Evolutionary conservation across 2,797 vertebrate species (phyloP).

Genomic region (Rhinoraja longicauda): DNA sequence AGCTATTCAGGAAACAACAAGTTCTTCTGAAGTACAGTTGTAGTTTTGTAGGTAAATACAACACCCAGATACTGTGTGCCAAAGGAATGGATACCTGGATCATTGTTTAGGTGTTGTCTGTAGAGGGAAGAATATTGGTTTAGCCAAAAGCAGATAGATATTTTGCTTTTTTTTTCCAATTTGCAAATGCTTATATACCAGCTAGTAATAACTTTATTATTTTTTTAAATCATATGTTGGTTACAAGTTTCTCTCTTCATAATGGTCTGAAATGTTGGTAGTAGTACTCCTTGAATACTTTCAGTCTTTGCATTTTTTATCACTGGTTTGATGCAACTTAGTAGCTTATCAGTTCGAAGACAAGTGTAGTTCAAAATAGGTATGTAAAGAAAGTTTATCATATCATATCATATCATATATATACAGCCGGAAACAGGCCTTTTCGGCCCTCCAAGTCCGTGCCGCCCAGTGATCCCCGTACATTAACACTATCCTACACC

Average conservation of each 20-base stretch:
- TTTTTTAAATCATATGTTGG: neutral
- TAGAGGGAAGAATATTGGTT: neutral
- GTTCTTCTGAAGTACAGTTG: neutral
- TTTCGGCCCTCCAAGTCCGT: too few relatives aligned
- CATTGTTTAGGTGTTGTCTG: neutral
- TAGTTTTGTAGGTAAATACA: neutral
- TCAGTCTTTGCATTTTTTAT: neutral
- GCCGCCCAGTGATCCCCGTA: too few relatives aligned
- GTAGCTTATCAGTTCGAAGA: neutral
- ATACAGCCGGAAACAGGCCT: too few relatives aligned
- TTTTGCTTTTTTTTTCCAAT: neutral
- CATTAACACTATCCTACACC: too few relatives aligned
- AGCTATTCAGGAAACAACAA: neutral
- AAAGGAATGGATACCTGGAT: neutral
- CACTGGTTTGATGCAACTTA: neutral
- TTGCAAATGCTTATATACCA: neutral
- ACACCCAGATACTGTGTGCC: neutral
- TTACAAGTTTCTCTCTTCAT: neutral
- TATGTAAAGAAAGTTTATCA: neutral
- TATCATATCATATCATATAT: too few relatives aligned
- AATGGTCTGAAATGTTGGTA: neutral
- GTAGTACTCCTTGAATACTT: neutral
- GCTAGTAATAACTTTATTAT: neutral
- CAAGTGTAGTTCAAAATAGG: too few relatives aligned
- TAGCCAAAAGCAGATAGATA: neutral